Evolutionary conservation across 2,888 invertebrate genomes (phyloP), one percentile per base, ranked within the genome.

Genomic region (Hirtodrosophila confusa): DNA sequence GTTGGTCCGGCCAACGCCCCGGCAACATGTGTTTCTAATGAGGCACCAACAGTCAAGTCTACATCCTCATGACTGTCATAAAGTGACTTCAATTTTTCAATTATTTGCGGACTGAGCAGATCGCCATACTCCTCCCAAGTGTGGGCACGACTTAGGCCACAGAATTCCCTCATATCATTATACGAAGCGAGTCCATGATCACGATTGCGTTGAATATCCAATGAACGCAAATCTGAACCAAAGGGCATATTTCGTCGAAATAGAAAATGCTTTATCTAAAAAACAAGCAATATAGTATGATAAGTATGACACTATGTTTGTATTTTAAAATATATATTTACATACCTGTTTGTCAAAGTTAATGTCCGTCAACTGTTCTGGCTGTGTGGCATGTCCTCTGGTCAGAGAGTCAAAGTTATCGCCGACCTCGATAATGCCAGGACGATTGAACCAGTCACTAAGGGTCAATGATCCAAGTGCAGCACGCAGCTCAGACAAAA

Each of bases 181-280:
- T 97, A 97, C 0, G 94, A 94, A 4, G 95, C 96, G 33, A 97
- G 92, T 9, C 96, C 97, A 86, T 97, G 97, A 90, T 97, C 97
- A 48, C 97, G 93, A 73, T 96, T 96, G 69, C 97, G 93, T 89
- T 97, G 97, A 69, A 97, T 95, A 87, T 97, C 97, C 33, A 95
- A 94, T 0, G 97, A 95, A 41, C 96, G 94, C 64, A 97, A 92
- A 90, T 97, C 97, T 8, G 93, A 92, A 0, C 97, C 97, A 74
- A 97, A 95, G 2, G 94, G 94, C 88, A 93, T 94, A 68, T 94
- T 94, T 23, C 94, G 93, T 86, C 95, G 94, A 91, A 95, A 94
- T 55, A 95, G 89, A 89, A 92, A 94, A 76, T 94, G 93, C 3
- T 94, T 95, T 50, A 95, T 94, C 95, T 95, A 80, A 4, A 60